These are phyloP conservation scores for Bergia puertoricense DNA, from an alignment of 92 coral and sea anemone genomes.

Conservation along the genomic window DNA sequence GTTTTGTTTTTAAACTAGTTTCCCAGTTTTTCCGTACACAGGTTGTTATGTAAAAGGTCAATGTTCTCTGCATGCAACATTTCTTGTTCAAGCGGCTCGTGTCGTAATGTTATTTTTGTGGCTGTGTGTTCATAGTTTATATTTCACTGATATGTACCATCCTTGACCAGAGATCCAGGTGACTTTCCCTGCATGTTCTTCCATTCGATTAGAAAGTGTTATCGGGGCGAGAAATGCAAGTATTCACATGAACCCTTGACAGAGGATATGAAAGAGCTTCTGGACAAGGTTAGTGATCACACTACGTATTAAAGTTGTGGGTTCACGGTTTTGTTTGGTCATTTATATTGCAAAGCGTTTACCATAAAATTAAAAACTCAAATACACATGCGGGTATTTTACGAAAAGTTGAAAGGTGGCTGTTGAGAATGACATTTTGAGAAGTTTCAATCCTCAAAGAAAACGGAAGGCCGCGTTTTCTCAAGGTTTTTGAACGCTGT, in stretches of 20 bases:
- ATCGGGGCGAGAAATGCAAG: slow-evolving; percentile 65
- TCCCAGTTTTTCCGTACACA: too few relatives aligned
- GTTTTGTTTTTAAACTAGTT: too few relatives aligned
- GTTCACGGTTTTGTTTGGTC: neutral
- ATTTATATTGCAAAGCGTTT: too few relatives aligned
- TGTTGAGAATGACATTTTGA: neutral
- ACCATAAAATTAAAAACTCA: too few relatives aligned
- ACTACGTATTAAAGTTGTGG: neutral
- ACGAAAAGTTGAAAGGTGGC: too few relatives aligned
- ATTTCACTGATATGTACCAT: neutral
- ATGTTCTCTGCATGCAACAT: too few relatives aligned
- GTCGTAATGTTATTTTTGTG: neutral
- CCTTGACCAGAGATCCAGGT: slow-evolving; percentile 59
- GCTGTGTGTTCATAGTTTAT: neutral
- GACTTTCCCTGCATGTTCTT: slow-evolving; percentile 88
- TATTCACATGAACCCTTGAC: slow-evolving; percentile 89
- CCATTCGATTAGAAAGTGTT: slow-evolving; percentile 61
- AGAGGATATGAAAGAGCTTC: slow-evolving; percentile 65
- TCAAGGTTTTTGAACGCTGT: neutral
- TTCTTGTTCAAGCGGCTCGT: neutral
- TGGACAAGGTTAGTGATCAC: slow-evolving; percentile 67
- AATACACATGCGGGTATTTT: neutral
- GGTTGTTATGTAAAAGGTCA: too few relatives aligned
- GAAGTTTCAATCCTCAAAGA: too few relatives aligned
- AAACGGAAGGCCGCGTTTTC: neutral